Conservation (phyloP, 2,888 invertebrate genomes). For the Lagria hirta region DNA sequence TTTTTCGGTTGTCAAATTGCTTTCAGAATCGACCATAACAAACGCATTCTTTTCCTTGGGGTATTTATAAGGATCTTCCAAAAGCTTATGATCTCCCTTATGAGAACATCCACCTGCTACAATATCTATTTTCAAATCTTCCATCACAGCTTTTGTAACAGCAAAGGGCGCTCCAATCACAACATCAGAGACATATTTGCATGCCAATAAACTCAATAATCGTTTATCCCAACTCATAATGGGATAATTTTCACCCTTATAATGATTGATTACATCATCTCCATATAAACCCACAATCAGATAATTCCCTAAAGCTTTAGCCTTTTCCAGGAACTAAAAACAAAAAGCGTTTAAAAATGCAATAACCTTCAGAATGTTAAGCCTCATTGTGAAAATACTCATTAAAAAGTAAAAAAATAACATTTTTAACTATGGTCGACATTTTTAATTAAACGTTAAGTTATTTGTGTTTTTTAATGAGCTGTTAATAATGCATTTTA, state of each 20-base stretch:
- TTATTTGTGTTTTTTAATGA: too few species aligned
- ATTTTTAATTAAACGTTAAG: too few species aligned
- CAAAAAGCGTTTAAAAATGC: slow-evolving; percentile 55
- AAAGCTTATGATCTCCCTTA: slow-evolving; percentile 73
- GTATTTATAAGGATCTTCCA: slow-evolving; percentile 81
- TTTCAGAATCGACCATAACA: slow-evolving; percentile 72
- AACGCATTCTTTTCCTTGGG: slow-evolving; percentile 82
- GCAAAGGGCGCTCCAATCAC: slow-evolving; percentile 97
- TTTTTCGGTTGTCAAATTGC: slow-evolving; percentile 91
- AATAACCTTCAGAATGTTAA: too few species aligned
- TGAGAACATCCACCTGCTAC: slow-evolving; percentile 88
- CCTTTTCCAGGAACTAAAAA: slow-evolving; percentile 91
- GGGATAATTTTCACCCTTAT: slow-evolving; percentile 93
- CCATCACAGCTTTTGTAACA: slow-evolving; percentile 89
- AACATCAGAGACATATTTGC: slow-evolving; percentile 96
- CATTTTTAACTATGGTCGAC: too few species aligned
- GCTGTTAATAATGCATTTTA: too few species aligned
- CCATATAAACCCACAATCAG: slow-evolving; percentile 95
- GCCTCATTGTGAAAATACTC: too few species aligned
- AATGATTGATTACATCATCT: slow-evolving; percentile 87
- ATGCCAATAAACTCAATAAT: slow-evolving; percentile 93
- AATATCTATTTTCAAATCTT: slow-evolving; percentile 77
- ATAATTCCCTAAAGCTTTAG: slow-evolving; percentile 87
- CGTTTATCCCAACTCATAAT: slow-evolving; percentile 99
- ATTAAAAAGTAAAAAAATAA: too few species aligned